These are phyloP conservation scores for Galbula dea DNA, from an alignment of 2,113 vertebrate genomes.

Conservation along the genomic window DNA sequence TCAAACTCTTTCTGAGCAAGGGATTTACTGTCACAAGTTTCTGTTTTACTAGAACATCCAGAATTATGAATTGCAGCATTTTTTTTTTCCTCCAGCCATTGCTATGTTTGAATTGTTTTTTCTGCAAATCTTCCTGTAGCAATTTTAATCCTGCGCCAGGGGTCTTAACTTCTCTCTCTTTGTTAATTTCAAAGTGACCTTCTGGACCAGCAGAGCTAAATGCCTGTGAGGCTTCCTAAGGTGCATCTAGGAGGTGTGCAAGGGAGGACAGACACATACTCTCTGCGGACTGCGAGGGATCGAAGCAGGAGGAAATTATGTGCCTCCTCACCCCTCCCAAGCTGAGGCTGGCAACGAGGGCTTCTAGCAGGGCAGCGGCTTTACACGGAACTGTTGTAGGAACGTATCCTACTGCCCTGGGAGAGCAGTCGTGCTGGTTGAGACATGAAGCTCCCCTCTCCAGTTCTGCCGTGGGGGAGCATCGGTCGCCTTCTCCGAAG, in stretches of 20 bases:
- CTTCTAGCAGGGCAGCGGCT: background rate
- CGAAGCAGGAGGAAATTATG: background rate
- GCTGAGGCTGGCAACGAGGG: background rate
- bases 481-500: fast-evolving
- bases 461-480: background rate
- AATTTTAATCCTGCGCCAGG: background rate
- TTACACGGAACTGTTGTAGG: background rate
- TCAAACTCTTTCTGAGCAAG: background rate
- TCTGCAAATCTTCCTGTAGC: background rate
- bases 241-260: background rate
- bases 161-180: background rate
- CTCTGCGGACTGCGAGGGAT: background rate
- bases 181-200: background rate
- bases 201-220: background rate
- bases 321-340: background rate
- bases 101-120: background rate
- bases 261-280: fast-evolving
- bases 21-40: background rate
- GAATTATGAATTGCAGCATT: background rate
- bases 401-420: background rate
- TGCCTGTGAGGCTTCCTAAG: background rate
- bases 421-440: background rate
- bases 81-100: background rate
- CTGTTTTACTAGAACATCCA: background rate
- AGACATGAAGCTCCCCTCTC: background rate